Conservation (phyloP, 1,140 invertebrate genomes). For the Procambarus virginalis region DNA sequence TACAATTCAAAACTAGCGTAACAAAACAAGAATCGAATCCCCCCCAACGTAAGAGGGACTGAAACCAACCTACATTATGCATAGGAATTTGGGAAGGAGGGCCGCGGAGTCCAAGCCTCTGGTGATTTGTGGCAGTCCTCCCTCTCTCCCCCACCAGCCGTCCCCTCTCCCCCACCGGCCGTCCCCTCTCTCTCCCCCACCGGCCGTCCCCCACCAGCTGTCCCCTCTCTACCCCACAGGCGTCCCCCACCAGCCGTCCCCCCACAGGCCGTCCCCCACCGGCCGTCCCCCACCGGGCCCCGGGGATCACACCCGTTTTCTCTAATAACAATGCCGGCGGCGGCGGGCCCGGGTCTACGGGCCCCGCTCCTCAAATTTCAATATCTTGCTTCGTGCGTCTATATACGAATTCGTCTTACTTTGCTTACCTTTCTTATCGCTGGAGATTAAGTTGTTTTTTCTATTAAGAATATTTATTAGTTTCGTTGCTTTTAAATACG, state of each 20-base stretch:
- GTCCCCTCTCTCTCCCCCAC: too few species aligned
- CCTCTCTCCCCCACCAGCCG: neutral
- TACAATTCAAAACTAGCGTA: constrained; percentile 48
- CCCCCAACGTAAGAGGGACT: constrained; percentile 23
- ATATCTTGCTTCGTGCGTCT: neutral
- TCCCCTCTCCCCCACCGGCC: neutral
- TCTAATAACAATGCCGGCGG: constrained; percentile 65
- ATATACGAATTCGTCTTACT: neutral
- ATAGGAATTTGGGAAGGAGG: constrained; percentile 20
- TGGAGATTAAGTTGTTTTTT: neutral
- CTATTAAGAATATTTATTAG: neutral
- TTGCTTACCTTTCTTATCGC: neutral
- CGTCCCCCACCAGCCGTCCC: too few species aligned
- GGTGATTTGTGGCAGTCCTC: constrained; percentile 47
- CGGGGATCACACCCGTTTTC: constrained; percentile 58
- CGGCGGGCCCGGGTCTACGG: constrained; percentile 54
- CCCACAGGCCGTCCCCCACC: too few species aligned
- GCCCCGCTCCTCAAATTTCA: constrained; percentile 9
- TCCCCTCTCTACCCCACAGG: too few species aligned
- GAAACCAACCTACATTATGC: constrained; percentile 62
- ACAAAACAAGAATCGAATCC: constrained; percentile 60
- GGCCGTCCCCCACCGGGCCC: too few species aligned
- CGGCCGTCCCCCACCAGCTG: too few species aligned
- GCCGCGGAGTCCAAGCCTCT: constrained; percentile 1
- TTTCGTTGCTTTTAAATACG: neutral